Conservation (phyloP, 2,888 invertebrate species). For the Nipponacmea schrenckii region DNA sequence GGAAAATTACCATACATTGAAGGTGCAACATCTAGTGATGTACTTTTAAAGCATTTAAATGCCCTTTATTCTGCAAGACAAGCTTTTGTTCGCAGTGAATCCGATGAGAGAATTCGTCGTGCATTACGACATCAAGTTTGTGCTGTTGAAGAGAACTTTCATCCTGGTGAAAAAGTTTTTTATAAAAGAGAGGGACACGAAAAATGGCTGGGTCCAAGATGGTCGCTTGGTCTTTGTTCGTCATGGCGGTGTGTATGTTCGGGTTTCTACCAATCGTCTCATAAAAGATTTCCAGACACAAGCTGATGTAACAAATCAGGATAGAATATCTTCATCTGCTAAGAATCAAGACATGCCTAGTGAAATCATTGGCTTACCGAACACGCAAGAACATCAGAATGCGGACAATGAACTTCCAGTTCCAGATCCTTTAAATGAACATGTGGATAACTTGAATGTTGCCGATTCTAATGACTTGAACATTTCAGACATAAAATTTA, state of each 20-base stretch:
- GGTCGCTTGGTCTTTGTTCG: background rate
- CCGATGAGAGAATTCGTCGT: background rate
- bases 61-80: background rate
- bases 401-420: too few species aligned
- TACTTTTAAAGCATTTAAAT: background rate
- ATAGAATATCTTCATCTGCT: too few species aligned
- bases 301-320: too few species aligned
- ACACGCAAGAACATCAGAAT: background rate
- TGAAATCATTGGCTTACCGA: background rate
- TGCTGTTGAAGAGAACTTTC: background rate
- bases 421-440: too few species aligned
- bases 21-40: background rate
- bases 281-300: background rate
- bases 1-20: background rate
- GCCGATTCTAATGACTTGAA: too few species aligned
- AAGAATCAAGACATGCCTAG: too few species aligned
- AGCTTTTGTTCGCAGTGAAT: background rate
- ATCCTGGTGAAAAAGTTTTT: background rate
- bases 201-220: background rate
- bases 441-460: too few species aligned
- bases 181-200: background rate
- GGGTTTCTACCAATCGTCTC: background rate
- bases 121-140: background rate
- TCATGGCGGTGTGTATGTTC: background rate
- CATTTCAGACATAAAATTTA: background rate